phyloP scores from a whole-genome alignment of 2,113 vertebrate genomes.

The Coptodon rendalli region DNA sequence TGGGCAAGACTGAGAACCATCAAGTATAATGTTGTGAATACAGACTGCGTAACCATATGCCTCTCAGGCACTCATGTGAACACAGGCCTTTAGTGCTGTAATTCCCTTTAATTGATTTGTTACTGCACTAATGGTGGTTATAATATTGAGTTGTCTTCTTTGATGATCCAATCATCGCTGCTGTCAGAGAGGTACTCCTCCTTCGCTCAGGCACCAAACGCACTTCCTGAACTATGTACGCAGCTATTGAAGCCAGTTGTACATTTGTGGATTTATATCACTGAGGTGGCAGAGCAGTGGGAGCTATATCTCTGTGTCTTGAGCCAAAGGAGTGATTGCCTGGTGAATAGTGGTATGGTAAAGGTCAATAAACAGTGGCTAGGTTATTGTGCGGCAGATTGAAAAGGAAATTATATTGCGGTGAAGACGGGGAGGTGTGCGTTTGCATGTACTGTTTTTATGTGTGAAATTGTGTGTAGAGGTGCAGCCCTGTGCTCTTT shows the following conservation, averaged over 20 bases:
- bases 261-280: neutral
- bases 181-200: neutral
- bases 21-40: neutral
- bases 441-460: neutral
- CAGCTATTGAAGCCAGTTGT: neutral
- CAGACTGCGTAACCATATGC: neutral
- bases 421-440: neutral
- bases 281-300: neutral
- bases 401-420: slow-evolving; percentile 60
- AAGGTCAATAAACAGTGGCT: slow-evolving; percentile 60
- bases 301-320: neutral
- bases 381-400: slow-evolving; percentile 50
- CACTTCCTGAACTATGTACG: neutral
- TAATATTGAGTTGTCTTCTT: slow-evolving; percentile 25
- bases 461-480: neutral
- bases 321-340: slow-evolving; percentile 19
- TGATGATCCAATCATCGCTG: slow-evolving; percentile 32
- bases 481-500: neutral
- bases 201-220: neutral
- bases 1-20: neutral
- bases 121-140: slow-evolving; percentile 13
- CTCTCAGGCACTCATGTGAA: neutral
- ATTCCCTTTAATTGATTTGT: slow-evolving; percentile 46
- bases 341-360: slow-evolving; percentile 13
- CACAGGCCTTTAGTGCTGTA: neutral